Evolutionary conservation across 1,140 invertebrate genomes (phyloP).

Genomic region (Varroa destructor): DNA sequence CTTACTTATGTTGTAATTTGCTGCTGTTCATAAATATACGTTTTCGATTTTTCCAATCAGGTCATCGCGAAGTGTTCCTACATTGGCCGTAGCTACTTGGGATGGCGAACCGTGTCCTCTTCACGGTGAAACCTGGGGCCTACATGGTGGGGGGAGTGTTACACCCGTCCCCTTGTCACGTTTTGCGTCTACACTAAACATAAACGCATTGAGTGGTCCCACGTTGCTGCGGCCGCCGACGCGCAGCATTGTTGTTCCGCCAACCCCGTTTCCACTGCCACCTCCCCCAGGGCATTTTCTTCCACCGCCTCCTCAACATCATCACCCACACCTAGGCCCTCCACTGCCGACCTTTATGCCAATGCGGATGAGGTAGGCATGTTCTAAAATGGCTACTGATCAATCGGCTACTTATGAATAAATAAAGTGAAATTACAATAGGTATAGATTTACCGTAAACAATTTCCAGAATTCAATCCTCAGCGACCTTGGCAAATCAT

Average conservation of each 20-base stretch:
- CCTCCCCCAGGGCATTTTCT: not conserved
- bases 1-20: too few species aligned
- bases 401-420: too few species aligned
- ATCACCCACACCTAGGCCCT: not conserved
- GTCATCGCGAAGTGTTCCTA: constrained; percentile 1
- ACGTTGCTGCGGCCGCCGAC: not conserved
- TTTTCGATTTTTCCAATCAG: not conserved
- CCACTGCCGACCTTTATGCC: constrained; percentile 3
- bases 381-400: not conserved
- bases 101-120: constrained; percentile 23
- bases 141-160: too few species aligned
- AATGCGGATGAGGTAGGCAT: constrained; percentile 16
- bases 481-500: too few species aligned
- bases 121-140: not conserved
- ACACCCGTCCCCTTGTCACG: not conserved
- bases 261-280: not conserved
- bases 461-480: too few species aligned
- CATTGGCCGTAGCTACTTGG: constrained; percentile 21
- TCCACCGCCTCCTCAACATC: not conserved
- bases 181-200: constrained; percentile 10
- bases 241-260: not conserved
- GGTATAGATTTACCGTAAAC: too few species aligned
- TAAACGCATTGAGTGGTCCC: not conserved
- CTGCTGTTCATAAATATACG: not conserved
- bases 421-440: too few species aligned